Conservation (phyloP, 2,888 invertebrate species). For the Drosophila mercatorum region DNA sequence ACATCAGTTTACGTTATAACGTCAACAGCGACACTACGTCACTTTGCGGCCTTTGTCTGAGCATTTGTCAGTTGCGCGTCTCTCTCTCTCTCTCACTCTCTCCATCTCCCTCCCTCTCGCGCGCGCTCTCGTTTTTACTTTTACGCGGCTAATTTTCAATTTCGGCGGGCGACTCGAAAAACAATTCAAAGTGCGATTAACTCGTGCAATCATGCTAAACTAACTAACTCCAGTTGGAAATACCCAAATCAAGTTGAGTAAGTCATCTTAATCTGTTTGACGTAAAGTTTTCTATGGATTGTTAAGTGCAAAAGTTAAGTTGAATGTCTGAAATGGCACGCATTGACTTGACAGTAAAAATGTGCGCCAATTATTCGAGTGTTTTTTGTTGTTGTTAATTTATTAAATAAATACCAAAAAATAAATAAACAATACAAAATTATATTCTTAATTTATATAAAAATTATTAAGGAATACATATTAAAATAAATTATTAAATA, state of each 20-base stretch:
- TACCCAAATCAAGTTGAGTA: conserved; percentile 19
- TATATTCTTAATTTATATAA: no score
- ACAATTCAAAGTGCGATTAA: conserved; percentile 7
- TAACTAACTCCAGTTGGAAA: background rate
- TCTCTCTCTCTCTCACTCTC: conserved; percentile 1
- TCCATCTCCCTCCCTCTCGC: background rate
- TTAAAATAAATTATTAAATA: no score
- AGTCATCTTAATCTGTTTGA: background rate
- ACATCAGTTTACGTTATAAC: conserved; percentile 74
- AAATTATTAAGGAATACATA: no score
- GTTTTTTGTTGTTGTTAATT: no score
- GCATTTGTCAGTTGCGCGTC: conserved; percentile 18
- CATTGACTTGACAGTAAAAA: no score
- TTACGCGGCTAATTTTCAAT: conserved; percentile 45
- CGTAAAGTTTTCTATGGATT: background rate
- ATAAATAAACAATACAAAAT: no score
- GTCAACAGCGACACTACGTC: conserved; percentile 72
- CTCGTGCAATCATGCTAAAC: background rate
- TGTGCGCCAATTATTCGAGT: no score
- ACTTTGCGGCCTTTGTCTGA: conserved; percentile 23
- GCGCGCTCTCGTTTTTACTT: conserved; percentile 40
- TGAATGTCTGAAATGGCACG: no score
- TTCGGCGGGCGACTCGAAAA: conserved; percentile 27
- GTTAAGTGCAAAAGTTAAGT: background rate
- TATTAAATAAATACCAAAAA: no score